Evolutionary conservation across 2,888 invertebrate species (phyloP), one percentile per base, ranked within the genome.

Genomic region (Drosophila borborema): DNA sequence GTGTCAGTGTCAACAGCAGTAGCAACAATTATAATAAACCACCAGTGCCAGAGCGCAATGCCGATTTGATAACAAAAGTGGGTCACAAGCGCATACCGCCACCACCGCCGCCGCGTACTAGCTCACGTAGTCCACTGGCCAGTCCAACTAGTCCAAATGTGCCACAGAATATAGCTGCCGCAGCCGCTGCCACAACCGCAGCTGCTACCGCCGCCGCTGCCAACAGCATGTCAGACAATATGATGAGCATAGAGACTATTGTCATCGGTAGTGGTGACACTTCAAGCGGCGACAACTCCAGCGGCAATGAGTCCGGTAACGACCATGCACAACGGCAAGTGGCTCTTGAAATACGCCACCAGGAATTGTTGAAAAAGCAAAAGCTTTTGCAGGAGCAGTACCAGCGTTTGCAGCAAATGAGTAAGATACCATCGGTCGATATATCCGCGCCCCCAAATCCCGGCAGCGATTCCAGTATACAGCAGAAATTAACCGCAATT

Each of bases 61-160:
- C 96, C 45, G 97, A 97, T 91, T 94, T 97, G 71, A 94, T 96
- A 68, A 96, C 96, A 68, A 94, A 96, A 91, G 95, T 96, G 51
- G 95, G 95, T 18, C 95, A 95, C 68, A 95, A 96, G 87, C 95
- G 97, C 62, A 96, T 97, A 51, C 98, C 98, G 9, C 98, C 98
- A 20, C 98, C 97, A n/a, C 97, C 98, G 38, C 98, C 98, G 36
- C 98, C 98, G n/a, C 95, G 98, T 80, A 97, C 97, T 81, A 97
- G 97, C 82, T 97, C 97, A 56, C 96, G 97, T 90, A 97, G 97
- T 20, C 98, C 98, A 1, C 94, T 97, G 85, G 96, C 97, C 31
- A 97, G 97, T 55, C 97, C 98, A 23, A 96, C 97, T 49, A 95
- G 96, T 77, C 95, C 96, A 28, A 94, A 95, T 86, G 93, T 95